Evolutionary conservation across 2,888 invertebrate genomes (phyloP).

Genomic region (Zelleria hepariella): DNA sequence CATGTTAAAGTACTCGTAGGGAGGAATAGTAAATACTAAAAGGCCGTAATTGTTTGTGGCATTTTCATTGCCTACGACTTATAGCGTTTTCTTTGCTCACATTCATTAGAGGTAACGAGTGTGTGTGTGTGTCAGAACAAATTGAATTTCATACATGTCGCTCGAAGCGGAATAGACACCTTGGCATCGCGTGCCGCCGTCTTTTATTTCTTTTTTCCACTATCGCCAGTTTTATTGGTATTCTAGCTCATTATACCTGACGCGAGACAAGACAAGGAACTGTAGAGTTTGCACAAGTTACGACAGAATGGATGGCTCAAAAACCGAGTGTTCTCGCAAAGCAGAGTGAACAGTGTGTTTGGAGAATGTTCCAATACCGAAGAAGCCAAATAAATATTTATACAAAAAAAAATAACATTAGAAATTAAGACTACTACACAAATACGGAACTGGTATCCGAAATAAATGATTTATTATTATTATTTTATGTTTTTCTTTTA

Average conservation of each 20-base stretch:
- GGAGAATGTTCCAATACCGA: too few species aligned
- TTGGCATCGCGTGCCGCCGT: constrained; percentile 24
- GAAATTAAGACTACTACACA: too few species aligned
- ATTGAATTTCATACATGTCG: background rate
- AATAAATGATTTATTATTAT: too few species aligned
- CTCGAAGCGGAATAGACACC: constrained; percentile 15
- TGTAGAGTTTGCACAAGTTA: constrained; percentile 15
- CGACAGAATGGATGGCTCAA: background rate
- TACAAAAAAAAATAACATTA: too few species aligned
- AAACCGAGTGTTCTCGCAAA: too few species aligned
- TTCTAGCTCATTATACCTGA: constrained; percentile 27
- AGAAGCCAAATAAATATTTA: too few species aligned
- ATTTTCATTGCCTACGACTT: background rate
- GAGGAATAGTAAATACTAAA: background rate
- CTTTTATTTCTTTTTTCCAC: constrained; percentile 20
- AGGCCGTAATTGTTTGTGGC: background rate
- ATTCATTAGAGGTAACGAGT: background rate
- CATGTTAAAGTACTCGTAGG: background rate
- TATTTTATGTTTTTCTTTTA: too few species aligned
- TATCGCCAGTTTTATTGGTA: constrained; percentile 18
- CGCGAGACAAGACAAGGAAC: constrained; percentile 15
- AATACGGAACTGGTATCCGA: too few species aligned
- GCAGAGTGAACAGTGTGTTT: too few species aligned
- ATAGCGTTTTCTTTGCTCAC: background rate
- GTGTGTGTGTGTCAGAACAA: background rate